A percentile compares a stretch with the other conserved stretches of the same genome.
Conservation (phyloP, 1,140 invertebrate genomes). For the Acyrthosiphon pisum region DNA sequence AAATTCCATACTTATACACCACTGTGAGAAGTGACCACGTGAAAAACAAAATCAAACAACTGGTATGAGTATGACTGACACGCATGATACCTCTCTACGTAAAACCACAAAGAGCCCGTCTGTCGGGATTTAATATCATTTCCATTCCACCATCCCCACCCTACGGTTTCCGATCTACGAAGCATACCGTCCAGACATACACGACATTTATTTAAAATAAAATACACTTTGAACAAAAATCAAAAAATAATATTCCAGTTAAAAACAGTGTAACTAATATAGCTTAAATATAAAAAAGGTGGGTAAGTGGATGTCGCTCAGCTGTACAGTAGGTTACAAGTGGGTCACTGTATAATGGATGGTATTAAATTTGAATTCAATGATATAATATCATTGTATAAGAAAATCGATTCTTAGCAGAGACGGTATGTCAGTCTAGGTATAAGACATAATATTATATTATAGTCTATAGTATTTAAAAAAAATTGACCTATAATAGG, state of each 20-base stretch:
- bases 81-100: slow-evolving; percentile 7
- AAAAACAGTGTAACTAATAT: background rate
- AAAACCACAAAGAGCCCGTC: slow-evolving; percentile 48
- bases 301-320: too few relatives aligned
- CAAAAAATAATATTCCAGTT: background rate
- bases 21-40: background rate
- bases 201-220: background rate
- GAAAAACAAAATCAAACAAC: background rate
- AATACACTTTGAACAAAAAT: background rate
- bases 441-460: too few relatives aligned
- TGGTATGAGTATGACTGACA: background rate
- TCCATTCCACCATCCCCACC: slow-evolving; percentile 28
- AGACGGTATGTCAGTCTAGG: too few relatives aligned
- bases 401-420: too few relatives aligned
- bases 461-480: too few relatives aligned
- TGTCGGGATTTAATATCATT: slow-evolving; percentile 46
- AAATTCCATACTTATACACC: background rate
- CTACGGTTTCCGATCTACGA: background rate
- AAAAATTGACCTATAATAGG: too few relatives aligned
- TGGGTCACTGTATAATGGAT: too few relatives aligned
- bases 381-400: too few relatives aligned
- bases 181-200: background rate
- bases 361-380: too few relatives aligned
- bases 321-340: too few relatives aligned
- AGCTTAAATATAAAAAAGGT: background rate